These are phyloP conservation scores for Bubo scandiacus DNA, from an alignment of 2,113 vertebrate species.

Conservation along the genomic window DNA sequence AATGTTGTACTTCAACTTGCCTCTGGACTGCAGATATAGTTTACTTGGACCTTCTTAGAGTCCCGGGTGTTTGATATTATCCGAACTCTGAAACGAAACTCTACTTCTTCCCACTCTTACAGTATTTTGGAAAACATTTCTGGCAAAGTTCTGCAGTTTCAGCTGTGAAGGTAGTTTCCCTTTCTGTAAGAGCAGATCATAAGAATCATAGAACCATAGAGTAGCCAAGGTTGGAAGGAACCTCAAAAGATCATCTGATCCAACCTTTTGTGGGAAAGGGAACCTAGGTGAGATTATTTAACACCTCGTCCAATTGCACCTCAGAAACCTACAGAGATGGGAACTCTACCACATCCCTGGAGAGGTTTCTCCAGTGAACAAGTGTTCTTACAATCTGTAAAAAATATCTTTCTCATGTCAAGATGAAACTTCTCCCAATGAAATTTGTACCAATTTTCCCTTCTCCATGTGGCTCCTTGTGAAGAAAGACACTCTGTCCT, in stretches of 20 bases:
- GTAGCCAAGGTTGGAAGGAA: background rate
- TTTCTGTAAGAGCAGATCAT: background rate
- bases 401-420: background rate
- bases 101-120: background rate
- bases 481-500: background rate
- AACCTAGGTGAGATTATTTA: background rate
- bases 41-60: background rate
- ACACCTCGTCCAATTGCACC: background rate
- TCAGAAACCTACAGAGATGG: background rate
- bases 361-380: background rate
- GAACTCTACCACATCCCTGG: background rate
- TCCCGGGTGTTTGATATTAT: background rate
- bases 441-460: background rate
- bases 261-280: background rate
- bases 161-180: background rate
- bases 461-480: background rate
- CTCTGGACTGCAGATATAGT: background rate
- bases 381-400: background rate
- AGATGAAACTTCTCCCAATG: background rate
- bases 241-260: background rate
- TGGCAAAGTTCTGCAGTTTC: background rate
- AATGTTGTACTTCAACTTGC: background rate
- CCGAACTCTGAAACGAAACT: background rate
- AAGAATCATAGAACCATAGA: background rate
- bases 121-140: background rate